Percentiles rank a stretch among this genome's conserved stretches.
Evolutionary conservation across 2,888 invertebrate species (phyloP).

Genomic region (Oxystoma pomonae): DNA sequence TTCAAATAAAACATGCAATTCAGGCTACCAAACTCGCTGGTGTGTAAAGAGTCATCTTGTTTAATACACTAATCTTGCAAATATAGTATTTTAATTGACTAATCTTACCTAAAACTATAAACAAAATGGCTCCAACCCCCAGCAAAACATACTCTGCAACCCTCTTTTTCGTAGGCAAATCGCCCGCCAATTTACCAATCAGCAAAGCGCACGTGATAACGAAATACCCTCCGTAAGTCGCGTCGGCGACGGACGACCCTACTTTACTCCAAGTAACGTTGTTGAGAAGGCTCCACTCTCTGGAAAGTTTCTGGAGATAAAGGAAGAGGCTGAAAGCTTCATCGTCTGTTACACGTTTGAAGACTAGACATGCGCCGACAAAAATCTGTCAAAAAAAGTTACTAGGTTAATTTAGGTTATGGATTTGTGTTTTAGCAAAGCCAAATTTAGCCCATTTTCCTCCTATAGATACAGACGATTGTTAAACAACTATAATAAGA

Average conservation of each 20-base stretch:
- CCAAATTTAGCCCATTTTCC: too few species aligned
- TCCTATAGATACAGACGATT: too few species aligned
- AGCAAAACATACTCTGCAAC: conserved; percentile 65
- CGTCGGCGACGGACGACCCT: conserved; percentile 63
- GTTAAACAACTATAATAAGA: too few species aligned
- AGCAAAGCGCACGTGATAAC: conserved; percentile 67
- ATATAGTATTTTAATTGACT: not conserved
- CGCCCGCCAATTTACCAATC: conserved; percentile 60
- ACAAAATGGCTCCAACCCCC: conserved; percentile 66
- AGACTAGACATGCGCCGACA: conserved; percentile 63
- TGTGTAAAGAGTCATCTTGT: too few species aligned
- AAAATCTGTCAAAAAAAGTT: conserved; percentile 50
- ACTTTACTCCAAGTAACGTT: conserved; percentile 71
- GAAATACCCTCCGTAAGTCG: conserved; percentile 65
- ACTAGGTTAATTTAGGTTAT: not conserved
- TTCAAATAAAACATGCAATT: too few species aligned
- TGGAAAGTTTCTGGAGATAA: conserved; percentile 65
- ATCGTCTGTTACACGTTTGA: conserved; percentile 67
- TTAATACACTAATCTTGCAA: too few species aligned
- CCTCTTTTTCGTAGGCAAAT: conserved; percentile 59
- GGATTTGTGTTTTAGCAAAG: too few species aligned
- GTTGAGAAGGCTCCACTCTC: conserved; percentile 71
- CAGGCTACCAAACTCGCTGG: too few species aligned
- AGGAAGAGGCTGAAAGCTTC: conserved; percentile 66
- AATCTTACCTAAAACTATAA: conserved; percentile 58